These are phyloP conservation scores for Pagrus major DNA, from an alignment of 2,113 vertebrate species.

Conservation along the genomic window DNA sequence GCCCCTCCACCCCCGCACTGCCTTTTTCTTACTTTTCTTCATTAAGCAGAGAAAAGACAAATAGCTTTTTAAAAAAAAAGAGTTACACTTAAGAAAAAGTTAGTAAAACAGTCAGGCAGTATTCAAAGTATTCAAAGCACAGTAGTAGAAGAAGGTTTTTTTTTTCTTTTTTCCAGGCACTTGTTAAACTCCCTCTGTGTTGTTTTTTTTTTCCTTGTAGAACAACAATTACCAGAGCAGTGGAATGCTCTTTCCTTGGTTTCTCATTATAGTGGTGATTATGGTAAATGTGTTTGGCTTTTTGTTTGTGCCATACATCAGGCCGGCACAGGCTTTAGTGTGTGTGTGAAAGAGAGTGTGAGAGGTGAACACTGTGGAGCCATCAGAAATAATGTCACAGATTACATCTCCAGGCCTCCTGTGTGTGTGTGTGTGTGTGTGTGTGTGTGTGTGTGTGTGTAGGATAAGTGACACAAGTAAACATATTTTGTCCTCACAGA, in stretches of 20 bases:
- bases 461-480: constrained; percentile 1
- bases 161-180: constrained; percentile 63
- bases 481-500: not conserved
- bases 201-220: constrained; percentile 31
- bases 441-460: too few relatives aligned
- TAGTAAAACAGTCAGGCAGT: constrained; percentile 55
- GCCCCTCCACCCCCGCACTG: not conserved
- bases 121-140: constrained; percentile 52
- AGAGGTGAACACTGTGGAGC: constrained; percentile 41
- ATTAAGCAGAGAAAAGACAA: constrained; percentile 31
- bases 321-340: not conserved
- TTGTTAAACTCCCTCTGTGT: constrained; percentile 44
- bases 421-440: too few relatives aligned
- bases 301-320: constrained; percentile 3
- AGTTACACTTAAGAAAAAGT: constrained; percentile 17
- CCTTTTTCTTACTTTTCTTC: not conserved
- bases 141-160: constrained; percentile 55
- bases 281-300: constrained; percentile 33
- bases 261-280: constrained; percentile 26
- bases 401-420: constrained; percentile 28
- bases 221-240: constrained; percentile 26
- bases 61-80: not conserved
- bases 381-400: constrained; percentile 31
- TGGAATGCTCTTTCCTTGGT: constrained; percentile 13
- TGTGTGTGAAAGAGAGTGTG: constrained; percentile 9